Percentiles rank a stretch among this genome's conserved stretches.
Conservation (phyloP, 1,140 invertebrate species). For the Bombus sylvicola region DNA sequence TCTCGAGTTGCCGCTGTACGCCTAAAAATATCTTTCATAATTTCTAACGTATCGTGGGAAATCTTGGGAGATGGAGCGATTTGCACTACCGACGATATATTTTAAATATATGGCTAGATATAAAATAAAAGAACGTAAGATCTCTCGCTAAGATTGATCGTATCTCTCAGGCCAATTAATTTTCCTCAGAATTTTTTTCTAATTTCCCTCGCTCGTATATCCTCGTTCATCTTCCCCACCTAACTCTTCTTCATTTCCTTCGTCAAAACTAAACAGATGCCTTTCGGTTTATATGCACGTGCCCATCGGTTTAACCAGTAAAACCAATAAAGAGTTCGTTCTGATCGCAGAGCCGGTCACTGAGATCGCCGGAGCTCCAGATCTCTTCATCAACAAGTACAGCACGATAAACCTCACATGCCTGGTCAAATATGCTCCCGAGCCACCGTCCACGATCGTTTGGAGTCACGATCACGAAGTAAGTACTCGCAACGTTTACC, state of each 20-base stretch:
- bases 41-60: not conserved
- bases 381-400: conserved; percentile 92
- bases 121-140: not conserved
- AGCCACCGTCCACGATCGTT: conserved; percentile 89
- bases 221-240: too few species aligned
- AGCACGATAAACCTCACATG: conserved; percentile 95
- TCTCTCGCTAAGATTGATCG: not conserved
- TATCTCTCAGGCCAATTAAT: too few species aligned
- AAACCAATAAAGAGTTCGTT: not conserved
- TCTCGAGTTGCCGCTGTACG: too few species aligned
- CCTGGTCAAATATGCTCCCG: conserved; percentile 90
- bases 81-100: not conserved
- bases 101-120: not conserved
- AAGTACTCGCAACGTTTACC: conserved; percentile 18
- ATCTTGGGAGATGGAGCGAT: not conserved
- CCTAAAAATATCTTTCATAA: too few species aligned
- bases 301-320: too few species aligned
- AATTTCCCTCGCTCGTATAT: too few species aligned
- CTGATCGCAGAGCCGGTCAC: conserved; percentile 90
- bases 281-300: too few species aligned
- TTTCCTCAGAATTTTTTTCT: too few species aligned
- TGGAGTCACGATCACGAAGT: conserved; percentile 93
- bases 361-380: conserved; percentile 90
- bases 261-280: too few species aligned
- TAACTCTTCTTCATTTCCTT: too few species aligned